phyloP scores from a whole-genome alignment of 2,113 vertebrate species.

The Menura novaehollandiae region DNA sequence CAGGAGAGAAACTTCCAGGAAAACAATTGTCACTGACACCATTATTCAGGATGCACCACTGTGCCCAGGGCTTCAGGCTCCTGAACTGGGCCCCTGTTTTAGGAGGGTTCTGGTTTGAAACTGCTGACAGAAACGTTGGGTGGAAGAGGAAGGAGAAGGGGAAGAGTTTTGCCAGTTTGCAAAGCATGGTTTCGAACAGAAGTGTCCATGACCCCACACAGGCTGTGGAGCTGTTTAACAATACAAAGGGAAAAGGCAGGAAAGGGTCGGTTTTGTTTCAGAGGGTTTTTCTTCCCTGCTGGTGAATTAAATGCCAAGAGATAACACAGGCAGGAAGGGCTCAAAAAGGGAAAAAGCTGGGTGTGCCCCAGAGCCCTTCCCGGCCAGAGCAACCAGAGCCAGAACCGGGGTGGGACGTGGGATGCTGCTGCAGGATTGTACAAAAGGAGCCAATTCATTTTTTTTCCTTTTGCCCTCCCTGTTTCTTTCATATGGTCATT shows the following conservation, averaged over 20 bases:
- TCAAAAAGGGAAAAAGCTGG: not conserved
- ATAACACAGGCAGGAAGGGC: constrained; percentile 27
- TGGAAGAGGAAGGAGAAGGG: not conserved
- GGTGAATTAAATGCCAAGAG: constrained; percentile 1
- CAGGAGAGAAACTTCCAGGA: not conserved
- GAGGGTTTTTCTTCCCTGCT: not conserved
- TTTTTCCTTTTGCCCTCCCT: not conserved
- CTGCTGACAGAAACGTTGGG: not conserved
- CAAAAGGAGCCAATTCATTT: not conserved
- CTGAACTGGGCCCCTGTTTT: not conserved
- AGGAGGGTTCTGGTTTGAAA: not conserved
- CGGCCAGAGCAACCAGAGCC: not conserved
- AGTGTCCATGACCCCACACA: not conserved
- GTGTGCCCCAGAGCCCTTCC: constrained; percentile 21
- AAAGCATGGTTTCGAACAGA: fast-evolving
- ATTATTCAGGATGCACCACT: too few species aligned
- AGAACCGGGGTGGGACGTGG: not conserved
- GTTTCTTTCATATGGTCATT: not conserved
- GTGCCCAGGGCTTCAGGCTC: not conserved
- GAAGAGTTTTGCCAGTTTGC: not conserved
- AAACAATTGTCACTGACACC: not conserved
- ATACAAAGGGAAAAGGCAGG: not conserved
- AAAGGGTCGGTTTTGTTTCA: not conserved
- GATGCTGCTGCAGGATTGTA: not conserved
- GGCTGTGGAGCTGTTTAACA: not conserved